These are phyloP conservation scores for Gymnopithys bicolor DNA, from an alignment of 2,797 vertebrate genomes.

Conservation along the genomic window DNA sequence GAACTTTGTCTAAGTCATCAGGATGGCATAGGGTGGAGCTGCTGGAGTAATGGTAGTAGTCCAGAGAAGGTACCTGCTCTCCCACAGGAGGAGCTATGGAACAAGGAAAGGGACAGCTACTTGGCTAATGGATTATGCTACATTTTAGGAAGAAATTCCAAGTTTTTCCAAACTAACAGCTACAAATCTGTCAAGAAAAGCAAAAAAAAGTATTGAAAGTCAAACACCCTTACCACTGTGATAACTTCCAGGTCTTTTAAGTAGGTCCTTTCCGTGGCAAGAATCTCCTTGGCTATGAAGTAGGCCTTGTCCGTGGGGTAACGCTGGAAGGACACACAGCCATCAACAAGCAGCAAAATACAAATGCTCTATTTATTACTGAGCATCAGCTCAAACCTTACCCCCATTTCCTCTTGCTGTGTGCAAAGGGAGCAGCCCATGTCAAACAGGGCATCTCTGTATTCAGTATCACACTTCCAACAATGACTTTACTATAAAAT, in stretches of 20 bases:
- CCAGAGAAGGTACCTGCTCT: background rate
- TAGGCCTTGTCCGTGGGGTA: constrained; percentile 89
- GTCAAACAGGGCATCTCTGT: background rate
- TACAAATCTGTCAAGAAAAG: background rate
- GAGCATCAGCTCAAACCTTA: background rate
- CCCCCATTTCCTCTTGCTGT: background rate
- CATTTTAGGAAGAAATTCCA: background rate
- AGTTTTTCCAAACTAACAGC: background rate
- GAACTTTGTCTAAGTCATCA: background rate
- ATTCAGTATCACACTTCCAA: background rate
- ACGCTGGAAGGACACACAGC: constrained; percentile 76
- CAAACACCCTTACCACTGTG: constrained; percentile 86
- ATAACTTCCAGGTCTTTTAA: constrained; percentile 97
- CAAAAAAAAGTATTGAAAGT: background rate
- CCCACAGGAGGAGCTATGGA: background rate
- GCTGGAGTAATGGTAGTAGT: fast-evolving
- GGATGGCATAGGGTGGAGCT: background rate
- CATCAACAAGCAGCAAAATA: background rate
- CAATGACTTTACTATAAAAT: background rate
- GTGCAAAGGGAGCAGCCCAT: background rate
- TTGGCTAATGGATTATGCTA: background rate
- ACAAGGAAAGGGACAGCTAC: background rate
- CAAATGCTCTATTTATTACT: background rate
- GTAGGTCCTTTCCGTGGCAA: constrained; percentile 94
- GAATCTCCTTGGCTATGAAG: constrained; percentile 97